A percentile compares a stretch with the other conserved stretches of the same genome.
These are phyloP conservation scores for Rhodeus uyekii DNA, from an alignment of 2,797 vertebrate genomes.

Conservation along the genomic window DNA sequence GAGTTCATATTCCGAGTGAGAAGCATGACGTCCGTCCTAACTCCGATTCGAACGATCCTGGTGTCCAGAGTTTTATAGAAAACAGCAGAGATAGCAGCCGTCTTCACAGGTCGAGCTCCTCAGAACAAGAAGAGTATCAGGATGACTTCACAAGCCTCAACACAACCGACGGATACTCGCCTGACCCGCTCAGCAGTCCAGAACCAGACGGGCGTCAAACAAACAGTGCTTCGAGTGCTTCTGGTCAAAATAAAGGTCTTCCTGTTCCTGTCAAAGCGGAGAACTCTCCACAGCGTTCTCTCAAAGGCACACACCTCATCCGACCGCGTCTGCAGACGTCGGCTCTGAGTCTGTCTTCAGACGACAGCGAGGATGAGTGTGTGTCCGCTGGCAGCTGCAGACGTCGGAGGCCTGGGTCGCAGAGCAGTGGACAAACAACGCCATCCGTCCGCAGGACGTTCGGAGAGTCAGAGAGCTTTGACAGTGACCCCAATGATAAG, in stretches of 20 bases:
- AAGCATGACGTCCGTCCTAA: constrained; percentile 15
- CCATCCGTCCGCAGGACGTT: constrained; percentile 52
- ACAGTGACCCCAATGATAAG: constrained; percentile 59
- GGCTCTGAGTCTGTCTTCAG: constrained; percentile 68
- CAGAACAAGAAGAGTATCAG: constrained; percentile 71
- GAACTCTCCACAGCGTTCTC: constrained; percentile 73
- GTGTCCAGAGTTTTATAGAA: constrained; percentile 39
- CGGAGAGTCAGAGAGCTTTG: constrained; percentile 50
- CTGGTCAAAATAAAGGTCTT: constrained; percentile 63
- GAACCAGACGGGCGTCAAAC: constrained; percentile 62
- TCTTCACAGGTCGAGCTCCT: constrained; percentile 67
- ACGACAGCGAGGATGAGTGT: constrained; percentile 56
- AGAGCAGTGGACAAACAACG: constrained; percentile 46
- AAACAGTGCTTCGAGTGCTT: constrained; percentile 52
- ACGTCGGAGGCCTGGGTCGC: constrained; percentile 15
- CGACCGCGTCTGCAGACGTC: constrained; percentile 59
- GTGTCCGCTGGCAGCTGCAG: constrained; percentile 21
- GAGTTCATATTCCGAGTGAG: constrained; percentile 58
- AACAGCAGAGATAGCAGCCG: constrained; percentile 55
- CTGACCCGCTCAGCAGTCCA: constrained; percentile 67
- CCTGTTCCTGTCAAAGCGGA: constrained; percentile 74
- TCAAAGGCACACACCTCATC: constrained; percentile 67
- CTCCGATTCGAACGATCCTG: constrained; percentile 48
- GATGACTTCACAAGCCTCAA: constrained; percentile 84
- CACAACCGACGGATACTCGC: constrained; percentile 66